A percentile compares a stretch with the other conserved stretches of the same genome.
phyloP scores from a whole-genome alignment of 2,888 invertebrate genomes.

The Diaphora mendica region DNA sequence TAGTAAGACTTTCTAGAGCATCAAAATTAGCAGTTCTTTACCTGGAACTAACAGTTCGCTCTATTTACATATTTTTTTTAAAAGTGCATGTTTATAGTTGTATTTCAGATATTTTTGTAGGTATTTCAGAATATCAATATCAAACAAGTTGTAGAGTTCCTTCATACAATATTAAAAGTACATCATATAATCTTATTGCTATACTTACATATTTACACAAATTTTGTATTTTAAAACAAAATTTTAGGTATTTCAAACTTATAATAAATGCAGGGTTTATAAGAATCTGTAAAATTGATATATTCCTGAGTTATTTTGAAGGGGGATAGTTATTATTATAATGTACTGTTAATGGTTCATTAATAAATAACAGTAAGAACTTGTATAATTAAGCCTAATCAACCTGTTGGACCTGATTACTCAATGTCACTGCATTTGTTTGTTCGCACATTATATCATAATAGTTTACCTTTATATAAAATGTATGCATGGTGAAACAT shows the following conservation, averaged over 20 bases:
- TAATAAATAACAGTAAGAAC: constrained; percentile 2
- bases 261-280: not conserved
- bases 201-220: not conserved
- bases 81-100: not conserved
- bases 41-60: not conserved
- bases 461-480: not conserved
- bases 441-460: not conserved
- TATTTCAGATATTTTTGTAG: not conserved
- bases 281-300: not conserved
- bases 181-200: not conserved
- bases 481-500: too few relatives aligned
- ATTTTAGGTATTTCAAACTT: not conserved
- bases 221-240: not conserved
- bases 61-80: not conserved
- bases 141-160: not conserved
- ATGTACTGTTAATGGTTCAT: not conserved
- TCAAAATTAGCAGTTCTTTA: constrained; percentile 9
- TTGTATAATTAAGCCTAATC: constrained; percentile 7
- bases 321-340: not conserved
- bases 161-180: not conserved
- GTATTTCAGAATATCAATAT: not conserved
- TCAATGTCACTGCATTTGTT: not conserved
- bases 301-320: not conserved
- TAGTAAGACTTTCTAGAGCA: not conserved
- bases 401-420: constrained; percentile 1